A percentile compares a stretch with the other conserved stretches of the same genome.
Conservation (phyloP, 2,113 vertebrate genomes). For the Polyodon spathula region DNA sequence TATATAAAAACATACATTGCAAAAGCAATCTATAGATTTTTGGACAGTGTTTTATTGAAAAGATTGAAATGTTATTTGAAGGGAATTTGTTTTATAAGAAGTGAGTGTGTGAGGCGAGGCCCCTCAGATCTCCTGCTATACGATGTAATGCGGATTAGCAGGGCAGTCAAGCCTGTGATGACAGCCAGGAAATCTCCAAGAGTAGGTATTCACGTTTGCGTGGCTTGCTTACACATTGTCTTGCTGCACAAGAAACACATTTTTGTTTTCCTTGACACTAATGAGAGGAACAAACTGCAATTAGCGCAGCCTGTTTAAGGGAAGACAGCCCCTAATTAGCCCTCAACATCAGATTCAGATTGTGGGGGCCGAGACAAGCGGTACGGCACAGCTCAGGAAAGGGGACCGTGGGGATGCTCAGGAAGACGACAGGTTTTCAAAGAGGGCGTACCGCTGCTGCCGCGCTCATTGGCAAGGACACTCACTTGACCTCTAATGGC, state of each 20-base stretch:
- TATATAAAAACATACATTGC: too few species aligned
- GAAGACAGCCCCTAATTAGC: conserved; percentile 68
- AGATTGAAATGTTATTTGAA: too few species aligned
- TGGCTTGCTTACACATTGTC: background rate
- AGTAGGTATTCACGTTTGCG: too few species aligned
- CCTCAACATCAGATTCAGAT: conserved; percentile 64
- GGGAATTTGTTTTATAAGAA: too few species aligned
- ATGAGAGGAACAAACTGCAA: conserved; percentile 62
- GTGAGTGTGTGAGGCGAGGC: too few species aligned
- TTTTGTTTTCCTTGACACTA: conserved; percentile 70
- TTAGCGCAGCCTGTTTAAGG: conserved; percentile 60
- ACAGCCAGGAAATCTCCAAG: too few species aligned
- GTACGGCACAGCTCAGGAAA: conserved; percentile 53
- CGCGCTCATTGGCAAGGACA: conserved; percentile 69
- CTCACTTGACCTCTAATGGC: conserved; percentile 75
- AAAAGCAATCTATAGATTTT: too few species aligned
- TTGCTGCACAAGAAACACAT: conserved; percentile 51
- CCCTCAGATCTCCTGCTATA: too few species aligned
- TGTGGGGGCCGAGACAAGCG: conserved; percentile 58
- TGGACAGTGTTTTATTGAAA: too few species aligned
- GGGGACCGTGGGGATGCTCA: conserved; percentile 58
- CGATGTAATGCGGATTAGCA: too few species aligned
- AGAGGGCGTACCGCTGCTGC: conserved; percentile 40
- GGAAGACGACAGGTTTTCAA: conserved; percentile 69
- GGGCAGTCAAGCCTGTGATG: too few species aligned